Conservation (phyloP, 2,888 invertebrate species). For the Eumacrocentrus americanus region DNA sequence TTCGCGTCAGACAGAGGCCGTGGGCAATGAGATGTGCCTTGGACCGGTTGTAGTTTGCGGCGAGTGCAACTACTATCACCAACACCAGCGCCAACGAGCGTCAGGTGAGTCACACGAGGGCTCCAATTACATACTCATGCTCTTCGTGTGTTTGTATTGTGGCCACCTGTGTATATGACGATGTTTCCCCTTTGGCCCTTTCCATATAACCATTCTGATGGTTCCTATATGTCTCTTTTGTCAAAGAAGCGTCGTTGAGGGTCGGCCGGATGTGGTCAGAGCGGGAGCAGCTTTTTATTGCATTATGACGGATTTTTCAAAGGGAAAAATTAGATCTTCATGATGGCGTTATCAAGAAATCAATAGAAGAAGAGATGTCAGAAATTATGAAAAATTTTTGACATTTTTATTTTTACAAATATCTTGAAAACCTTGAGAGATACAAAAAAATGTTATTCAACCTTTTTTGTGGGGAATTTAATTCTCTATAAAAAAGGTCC, state of each 20-base stretch:
- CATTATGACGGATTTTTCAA: not conserved
- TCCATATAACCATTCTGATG: too few relatives aligned
- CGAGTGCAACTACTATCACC: constrained; percentile 66
- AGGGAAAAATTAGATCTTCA: too few relatives aligned
- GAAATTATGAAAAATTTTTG: too few relatives aligned
- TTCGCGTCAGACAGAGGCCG: constrained; percentile 52
- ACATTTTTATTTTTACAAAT: too few relatives aligned
- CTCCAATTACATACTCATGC: constrained; percentile 5
- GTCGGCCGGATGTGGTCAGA: not conserved
- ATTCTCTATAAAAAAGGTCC: too few relatives aligned
- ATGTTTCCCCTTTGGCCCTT: not conserved
- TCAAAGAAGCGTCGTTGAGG: not conserved
- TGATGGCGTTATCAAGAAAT: too few relatives aligned
- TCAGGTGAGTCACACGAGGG: constrained; percentile 62
- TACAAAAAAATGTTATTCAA: too few relatives aligned
- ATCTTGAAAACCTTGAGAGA: too few relatives aligned
- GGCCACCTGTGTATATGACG: constrained; percentile 1
- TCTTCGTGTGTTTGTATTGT: not conserved
- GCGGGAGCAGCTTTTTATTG: not conserved
- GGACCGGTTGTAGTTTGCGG: constrained; percentile 62
- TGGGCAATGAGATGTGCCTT: constrained; percentile 4
- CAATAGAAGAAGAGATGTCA: too few relatives aligned
- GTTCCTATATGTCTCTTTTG: not conserved
- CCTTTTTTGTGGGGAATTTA: too few relatives aligned
- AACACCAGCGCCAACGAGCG: constrained; percentile 58